Base-by-base conservation (phyloP, 2,888 invertebrate genomes). In the Silvanus unidentatus region DNA sequence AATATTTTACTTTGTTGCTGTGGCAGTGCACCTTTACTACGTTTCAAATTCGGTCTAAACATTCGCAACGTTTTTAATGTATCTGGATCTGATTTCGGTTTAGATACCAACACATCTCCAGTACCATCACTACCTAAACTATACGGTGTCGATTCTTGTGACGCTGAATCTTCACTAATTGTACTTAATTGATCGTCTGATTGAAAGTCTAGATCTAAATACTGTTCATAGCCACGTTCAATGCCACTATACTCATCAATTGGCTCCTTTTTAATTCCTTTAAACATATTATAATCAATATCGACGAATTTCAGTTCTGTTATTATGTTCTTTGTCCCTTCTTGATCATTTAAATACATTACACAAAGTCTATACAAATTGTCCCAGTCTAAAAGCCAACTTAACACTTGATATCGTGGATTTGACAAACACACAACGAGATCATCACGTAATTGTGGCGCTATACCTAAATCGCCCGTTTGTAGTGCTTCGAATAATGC, bases 291-390 rank as follows among this genome's bases (percentile, higher is more conserved):
- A 43, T 82, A 86, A 66, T 86, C 86, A 28, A 87, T 77, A 59
- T 86, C 83, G 1, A 87, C 73, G 64, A 80, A 86, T 62, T 84
- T 84, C n/a, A 87, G 73, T 63, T 86, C 86, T 1, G 82, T 84
- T 32, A 81, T 80, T 12, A 81, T 73, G 35, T 81, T 80, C 34
- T 81, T 77, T 13, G 82, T 83, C 40, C 81, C 79, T 47, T 75
- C 74, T 2, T 75, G 75, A 52, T 77, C 74, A 46, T 77, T 73
- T 28, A 79, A 60, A 57, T 79, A 80, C 53, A 75, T 71, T 47
- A 76, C 72, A 64, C 80, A 81, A n/a, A 78, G 64, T n/a, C 66
- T 58, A 42, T 75, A 74, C 41, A 81, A 64, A 52, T 79, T 76
- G 35, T 66, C 65, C 80, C 81, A 81, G 28, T 76, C 74, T 9